These are phyloP conservation scores for Eilema griseolum DNA, from an alignment of 2,888 invertebrate genomes.

Conservation along the genomic window DNA sequence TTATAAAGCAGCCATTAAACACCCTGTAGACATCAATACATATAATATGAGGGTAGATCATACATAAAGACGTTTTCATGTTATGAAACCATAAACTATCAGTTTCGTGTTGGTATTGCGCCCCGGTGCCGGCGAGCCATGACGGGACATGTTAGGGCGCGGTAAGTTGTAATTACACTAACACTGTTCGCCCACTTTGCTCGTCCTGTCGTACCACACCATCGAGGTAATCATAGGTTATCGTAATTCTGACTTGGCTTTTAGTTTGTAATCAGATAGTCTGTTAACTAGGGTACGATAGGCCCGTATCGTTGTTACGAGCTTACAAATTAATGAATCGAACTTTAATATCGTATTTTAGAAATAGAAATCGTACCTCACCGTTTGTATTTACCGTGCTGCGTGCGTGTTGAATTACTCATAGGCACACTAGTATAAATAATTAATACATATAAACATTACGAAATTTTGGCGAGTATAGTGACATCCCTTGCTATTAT, in stretches of 20 bases:
- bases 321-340: not conserved
- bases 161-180: slow-evolving; percentile 44
- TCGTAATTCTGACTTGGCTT: not conserved
- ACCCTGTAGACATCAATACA: slow-evolving; percentile 34
- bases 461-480: too few species aligned
- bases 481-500: too few species aligned
- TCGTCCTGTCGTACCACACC: not conserved
- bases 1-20: slow-evolving; percentile 27
- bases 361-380: not conserved
- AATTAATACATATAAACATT: too few species aligned
- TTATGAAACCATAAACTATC: slow-evolving; percentile 55
- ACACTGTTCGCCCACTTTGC: not conserved
- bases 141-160: slow-evolving; percentile 44
- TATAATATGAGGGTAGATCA: slow-evolving; percentile 18
- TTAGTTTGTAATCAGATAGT: not conserved
- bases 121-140: slow-evolving; percentile 27
- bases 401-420: not conserved
- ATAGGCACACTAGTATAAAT: not conserved
- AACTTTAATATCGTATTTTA: too few species aligned
- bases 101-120: slow-evolving; percentile 42
- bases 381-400: not conserved
- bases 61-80: slow-evolving; percentile 50
- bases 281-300: not conserved
- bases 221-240: slow-evolving; percentile 5
- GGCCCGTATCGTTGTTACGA: not conserved